These are phyloP conservation scores for Puffinus mauretanicus DNA, from an alignment of 2,113 vertebrate species.

Conservation along the genomic window DNA sequence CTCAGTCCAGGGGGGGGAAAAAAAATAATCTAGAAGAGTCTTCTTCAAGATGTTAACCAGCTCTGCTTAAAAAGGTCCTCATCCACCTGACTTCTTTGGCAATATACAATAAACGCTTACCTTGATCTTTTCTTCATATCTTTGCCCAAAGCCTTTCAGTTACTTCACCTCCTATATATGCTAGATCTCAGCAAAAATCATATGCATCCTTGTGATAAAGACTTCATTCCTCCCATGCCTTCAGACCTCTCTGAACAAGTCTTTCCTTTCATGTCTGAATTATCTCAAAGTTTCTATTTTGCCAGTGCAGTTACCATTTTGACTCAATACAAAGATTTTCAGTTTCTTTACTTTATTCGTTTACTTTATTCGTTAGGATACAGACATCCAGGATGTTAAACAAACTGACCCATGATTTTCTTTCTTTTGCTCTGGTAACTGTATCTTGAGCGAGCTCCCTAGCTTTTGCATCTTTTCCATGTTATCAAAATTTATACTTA, in stretches of 20 bases:
- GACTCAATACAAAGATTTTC: not conserved
- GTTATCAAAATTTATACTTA: not conserved
- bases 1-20: no score
- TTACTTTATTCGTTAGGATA: not conserved
- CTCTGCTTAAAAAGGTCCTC: not conserved
- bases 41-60: not conserved
- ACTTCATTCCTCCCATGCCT: not conserved
- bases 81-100: not conserved
- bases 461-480: not conserved
- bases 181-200: not conserved
- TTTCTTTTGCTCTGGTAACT: not conserved
- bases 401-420: not conserved
- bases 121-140: not conserved
- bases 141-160: not conserved
- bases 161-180: not conserved
- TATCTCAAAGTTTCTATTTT: not conserved
- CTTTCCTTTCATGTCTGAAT: not conserved
- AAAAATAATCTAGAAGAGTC: not conserved
- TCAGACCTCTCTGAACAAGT: not conserved
- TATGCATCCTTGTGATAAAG: not conserved
- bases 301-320: not conserved
- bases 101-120: not conserved
- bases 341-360: not conserved
- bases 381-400: not conserved
- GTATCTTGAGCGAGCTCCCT: not conserved